Evolutionary conservation across 2,888 invertebrate genomes (phyloP).

Genomic region (Polydrusus tereticollis): DNA sequence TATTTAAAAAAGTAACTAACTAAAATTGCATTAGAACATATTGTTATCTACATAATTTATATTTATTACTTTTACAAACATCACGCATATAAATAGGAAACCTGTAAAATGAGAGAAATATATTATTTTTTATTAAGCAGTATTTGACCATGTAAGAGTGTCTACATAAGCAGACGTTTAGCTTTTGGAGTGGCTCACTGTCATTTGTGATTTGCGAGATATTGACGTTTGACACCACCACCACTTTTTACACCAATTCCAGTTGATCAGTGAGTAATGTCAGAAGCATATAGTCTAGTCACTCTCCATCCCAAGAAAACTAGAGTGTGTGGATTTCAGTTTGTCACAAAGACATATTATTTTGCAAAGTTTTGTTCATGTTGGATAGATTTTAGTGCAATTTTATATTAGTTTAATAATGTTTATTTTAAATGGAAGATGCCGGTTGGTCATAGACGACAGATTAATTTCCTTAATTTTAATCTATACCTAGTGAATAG

Average conservation of each 20-base stretch:
- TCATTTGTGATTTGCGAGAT: constrained; percentile 35
- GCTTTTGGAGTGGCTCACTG: not conserved
- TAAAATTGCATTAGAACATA: not conserved
- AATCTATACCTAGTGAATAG: not conserved
- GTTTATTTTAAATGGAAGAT: not conserved
- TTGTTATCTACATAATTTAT: too few relatives aligned
- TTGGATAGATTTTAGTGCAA: too few relatives aligned
- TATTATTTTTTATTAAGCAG: not conserved
- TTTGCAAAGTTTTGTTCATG: too few relatives aligned
- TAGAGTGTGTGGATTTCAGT: too few relatives aligned
- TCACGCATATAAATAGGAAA: too few relatives aligned
- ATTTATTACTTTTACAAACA: not conserved
- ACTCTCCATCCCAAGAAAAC: too few relatives aligned
- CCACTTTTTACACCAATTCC: not conserved
- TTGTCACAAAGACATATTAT: too few relatives aligned
- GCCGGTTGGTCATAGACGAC: not conserved
- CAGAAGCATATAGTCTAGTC: not conserved
- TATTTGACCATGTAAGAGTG: too few relatives aligned
- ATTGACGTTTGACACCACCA: constrained; percentile 41
- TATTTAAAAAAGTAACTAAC: not conserved
- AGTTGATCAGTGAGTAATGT: not conserved
- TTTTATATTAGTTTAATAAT: not conserved
- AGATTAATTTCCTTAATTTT: constrained; percentile 1
- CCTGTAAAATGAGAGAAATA: too few relatives aligned
- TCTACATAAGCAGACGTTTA: not conserved